A percentile compares a stretch with the other conserved stretches of the same genome.
Evolutionary conservation across 2,888 invertebrate species (phyloP).

Genomic region (Nomada fabriciana): DNA sequence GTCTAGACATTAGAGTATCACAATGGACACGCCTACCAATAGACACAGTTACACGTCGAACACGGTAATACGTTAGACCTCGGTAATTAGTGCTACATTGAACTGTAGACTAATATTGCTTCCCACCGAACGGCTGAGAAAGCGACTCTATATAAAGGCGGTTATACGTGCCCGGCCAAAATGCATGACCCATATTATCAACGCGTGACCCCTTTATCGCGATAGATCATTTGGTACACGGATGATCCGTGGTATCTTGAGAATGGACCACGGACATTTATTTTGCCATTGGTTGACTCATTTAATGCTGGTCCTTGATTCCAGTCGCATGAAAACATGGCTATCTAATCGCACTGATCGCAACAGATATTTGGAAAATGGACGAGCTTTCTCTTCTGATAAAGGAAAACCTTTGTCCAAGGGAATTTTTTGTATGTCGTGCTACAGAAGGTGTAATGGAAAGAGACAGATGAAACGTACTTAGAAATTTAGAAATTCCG

Average conservation of each 20-base stretch:
- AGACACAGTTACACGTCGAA: neutral
- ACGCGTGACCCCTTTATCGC: conserved; percentile 52
- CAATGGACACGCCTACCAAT: neutral
- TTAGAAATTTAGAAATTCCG: too few species aligned
- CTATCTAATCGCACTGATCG: conserved; percentile 3
- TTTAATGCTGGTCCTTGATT: conserved; percentile 16
- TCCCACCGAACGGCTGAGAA: conserved; percentile 29
- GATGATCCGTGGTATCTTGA: conserved; percentile 28
- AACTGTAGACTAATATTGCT: neutral
- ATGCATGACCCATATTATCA: conserved; percentile 66
- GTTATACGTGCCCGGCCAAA: conserved; percentile 53
- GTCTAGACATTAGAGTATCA: neutral
- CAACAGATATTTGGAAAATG: neutral
- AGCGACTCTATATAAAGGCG: conserved; percentile 45
- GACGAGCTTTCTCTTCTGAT: neutral
- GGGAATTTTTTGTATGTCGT: neutral
- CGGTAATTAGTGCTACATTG: conserved; percentile 41
- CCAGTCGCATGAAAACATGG: neutral
- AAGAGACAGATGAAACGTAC: too few species aligned
- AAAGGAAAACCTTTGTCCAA: neutral
- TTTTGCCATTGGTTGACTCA: neutral
- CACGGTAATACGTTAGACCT: conserved; percentile 28
- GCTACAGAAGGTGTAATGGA: too few species aligned
- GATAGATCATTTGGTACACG: conserved; percentile 32
- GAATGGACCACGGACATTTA: conserved; percentile 26